phyloP scores from a whole-genome alignment of 1,140 invertebrate genomes.

The Drosophila melanogaster region DNA sequence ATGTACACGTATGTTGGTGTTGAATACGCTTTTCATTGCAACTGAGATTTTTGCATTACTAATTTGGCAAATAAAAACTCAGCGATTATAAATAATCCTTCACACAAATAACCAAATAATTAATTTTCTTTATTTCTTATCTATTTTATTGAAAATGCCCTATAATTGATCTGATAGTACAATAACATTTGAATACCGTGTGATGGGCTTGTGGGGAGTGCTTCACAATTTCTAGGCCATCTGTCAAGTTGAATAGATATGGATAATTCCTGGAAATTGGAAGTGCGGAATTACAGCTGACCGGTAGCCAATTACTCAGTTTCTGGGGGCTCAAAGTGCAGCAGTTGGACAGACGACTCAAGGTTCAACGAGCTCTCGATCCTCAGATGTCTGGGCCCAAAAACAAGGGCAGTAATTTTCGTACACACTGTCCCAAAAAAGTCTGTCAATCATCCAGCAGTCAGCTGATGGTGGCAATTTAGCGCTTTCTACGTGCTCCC shows the following conservation, averaged over 20 bases:
- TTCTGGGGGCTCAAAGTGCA: slow-evolving; percentile 15
- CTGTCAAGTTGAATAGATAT: slow-evolving; percentile 17
- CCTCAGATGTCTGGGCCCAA: slow-evolving; percentile 23
- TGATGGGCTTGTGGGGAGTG: background rate
- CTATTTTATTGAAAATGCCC: slow-evolving; percentile 8
- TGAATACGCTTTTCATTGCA: too few relatives aligned
- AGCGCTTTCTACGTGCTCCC: slow-evolving; percentile 9
- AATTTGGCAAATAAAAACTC: slow-evolving; percentile 14
- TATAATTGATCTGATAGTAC: slow-evolving; percentile 1
- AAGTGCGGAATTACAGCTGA: slow-evolving; percentile 19
- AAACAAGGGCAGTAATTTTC: slow-evolving; percentile 19
- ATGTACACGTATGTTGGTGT: too few relatives aligned
- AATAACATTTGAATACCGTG: slow-evolving; percentile 18
- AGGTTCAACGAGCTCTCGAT: slow-evolving; percentile 30
- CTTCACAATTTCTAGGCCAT: slow-evolving; percentile 15
- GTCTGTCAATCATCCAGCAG: slow-evolving; percentile 45
- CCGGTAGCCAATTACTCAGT: slow-evolving; percentile 14
- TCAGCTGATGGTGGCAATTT: slow-evolving; percentile 48
- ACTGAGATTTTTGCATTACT: too few relatives aligned
- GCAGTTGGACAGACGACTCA: slow-evolving; percentile 9
- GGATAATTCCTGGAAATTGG: slow-evolving; percentile 19
- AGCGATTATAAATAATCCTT: background rate
- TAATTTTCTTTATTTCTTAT: slow-evolving; percentile 20
- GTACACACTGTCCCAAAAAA: slow-evolving; percentile 15
- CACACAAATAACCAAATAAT: background rate